phyloP scores from a whole-genome alignment of 2,113 vertebrate genomes.

The Tringa solitaria region DNA sequence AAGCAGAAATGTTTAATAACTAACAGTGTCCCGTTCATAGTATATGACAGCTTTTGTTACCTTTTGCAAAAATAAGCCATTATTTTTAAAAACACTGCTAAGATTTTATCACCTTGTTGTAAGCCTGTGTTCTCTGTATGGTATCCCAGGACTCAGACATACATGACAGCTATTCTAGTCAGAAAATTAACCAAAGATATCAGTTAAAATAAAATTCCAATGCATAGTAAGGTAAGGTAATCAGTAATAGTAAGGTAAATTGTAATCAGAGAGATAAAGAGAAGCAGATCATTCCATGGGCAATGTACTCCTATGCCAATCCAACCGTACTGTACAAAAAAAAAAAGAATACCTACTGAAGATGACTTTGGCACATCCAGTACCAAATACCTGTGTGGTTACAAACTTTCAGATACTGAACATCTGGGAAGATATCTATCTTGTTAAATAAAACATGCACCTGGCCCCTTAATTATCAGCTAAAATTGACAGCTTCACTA shows the following conservation, averaged over 20 bases:
- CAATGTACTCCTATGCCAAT: neutral
- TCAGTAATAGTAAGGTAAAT: neutral
- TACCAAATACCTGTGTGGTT: slow-evolving; percentile 53
- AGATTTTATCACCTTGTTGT: neutral
- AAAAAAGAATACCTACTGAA: neutral
- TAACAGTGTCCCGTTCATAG: neutral
- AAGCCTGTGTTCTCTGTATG: neutral
- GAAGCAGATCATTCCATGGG: neutral
- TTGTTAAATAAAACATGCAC: slow-evolving; percentile 75
- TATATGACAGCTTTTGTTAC: neutral
- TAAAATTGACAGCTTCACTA: slow-evolving; percentile 73
- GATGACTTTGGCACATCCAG: neutral
- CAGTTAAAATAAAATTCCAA: neutral
- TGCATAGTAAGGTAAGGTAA: neutral
- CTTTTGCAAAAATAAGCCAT: neutral
- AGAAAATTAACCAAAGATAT: neutral
- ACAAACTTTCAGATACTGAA: slow-evolving; percentile 63
- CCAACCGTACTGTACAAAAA: neutral
- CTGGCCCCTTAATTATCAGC: slow-evolving; percentile 74
- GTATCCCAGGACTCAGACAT: neutral
- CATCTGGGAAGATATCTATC: slow-evolving; percentile 71
- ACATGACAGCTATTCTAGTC: neutral
- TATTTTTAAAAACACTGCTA: neutral
- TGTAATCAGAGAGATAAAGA: neutral
- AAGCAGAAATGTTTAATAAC: neutral